These are phyloP conservation scores for Cynoglossus semilaevis DNA, from an alignment of 2,113 vertebrate species.

Conservation along the genomic window DNA sequence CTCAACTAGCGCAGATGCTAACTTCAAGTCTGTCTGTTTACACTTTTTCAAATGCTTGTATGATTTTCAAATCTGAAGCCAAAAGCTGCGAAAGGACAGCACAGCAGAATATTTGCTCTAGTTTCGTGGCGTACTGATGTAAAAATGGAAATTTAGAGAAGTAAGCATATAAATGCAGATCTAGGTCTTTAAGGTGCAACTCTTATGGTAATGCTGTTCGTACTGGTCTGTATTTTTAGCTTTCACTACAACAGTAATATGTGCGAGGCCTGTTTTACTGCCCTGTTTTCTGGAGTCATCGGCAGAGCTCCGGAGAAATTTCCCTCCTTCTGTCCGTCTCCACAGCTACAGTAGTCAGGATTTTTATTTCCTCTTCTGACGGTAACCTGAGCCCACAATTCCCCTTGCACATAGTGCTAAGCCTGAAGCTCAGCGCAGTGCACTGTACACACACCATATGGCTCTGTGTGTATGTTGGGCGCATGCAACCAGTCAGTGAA, in stretches of 20 bases:
- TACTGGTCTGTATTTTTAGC: slow-evolving; percentile 26
- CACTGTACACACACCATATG: slow-evolving; percentile 48
- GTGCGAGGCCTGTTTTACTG: slow-evolving; percentile 11
- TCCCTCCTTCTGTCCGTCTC: slow-evolving; percentile 29
- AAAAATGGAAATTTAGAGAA: neutral
- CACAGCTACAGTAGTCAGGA: slow-evolving; percentile 33
- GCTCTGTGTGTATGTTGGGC: slow-evolving; percentile 30
- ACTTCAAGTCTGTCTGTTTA: too few species aligned
- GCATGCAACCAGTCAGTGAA: slow-evolving; percentile 36
- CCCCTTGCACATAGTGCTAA: slow-evolving; percentile 41
- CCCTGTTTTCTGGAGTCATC: slow-evolving; percentile 21
- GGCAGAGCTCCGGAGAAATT: slow-evolving; percentile 11
- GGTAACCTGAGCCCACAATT: slow-evolving; percentile 21
- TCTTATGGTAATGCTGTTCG: neutral
- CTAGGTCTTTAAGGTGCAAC: slow-evolving; percentile 3
- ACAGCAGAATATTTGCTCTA: too few species aligned
- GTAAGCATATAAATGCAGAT: neutral
- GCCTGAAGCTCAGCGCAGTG: slow-evolving; percentile 35
- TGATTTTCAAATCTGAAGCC: too few species aligned
- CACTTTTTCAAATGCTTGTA: too few species aligned
- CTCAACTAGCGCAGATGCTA: too few species aligned
- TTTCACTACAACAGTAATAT: slow-evolving; percentile 25
- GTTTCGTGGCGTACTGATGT: too few species aligned
- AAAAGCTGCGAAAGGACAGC: too few species aligned
- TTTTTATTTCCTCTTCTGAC: slow-evolving; percentile 48